phyloP scores from a whole-genome alignment of 1,140 invertebrate genomes.

The Nilaparvata lugens region DNA sequence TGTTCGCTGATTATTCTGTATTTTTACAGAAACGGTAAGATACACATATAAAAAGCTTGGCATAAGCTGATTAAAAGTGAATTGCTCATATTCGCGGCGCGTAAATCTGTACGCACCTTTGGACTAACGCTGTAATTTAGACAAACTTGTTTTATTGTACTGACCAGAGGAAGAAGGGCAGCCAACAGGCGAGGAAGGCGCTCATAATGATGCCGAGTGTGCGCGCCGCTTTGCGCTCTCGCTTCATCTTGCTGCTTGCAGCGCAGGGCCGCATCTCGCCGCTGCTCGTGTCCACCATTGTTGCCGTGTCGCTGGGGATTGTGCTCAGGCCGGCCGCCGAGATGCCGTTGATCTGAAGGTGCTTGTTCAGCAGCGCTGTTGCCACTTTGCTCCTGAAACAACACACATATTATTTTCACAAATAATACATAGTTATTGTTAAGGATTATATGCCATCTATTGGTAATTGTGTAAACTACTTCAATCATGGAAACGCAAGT shows the following conservation, averaged over 20 bases:
- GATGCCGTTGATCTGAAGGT: constrained; percentile 78
- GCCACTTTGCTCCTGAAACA: constrained; percentile 69
- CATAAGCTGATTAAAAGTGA: no score
- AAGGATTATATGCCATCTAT: no score
- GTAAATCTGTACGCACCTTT: no score
- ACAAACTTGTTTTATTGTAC: no score
- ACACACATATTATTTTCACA: constrained; percentile 8
- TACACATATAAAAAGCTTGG: no score
- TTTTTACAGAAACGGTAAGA: no score
- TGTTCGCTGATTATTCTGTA: no score
- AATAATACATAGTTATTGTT: constrained; percentile 19
- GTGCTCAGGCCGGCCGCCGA: constrained; percentile 55
- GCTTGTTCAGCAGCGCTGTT: constrained; percentile 71
- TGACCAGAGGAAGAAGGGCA: constrained; percentile 90
- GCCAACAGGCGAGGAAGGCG: constrained; percentile 85
- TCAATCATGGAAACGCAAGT: no score
- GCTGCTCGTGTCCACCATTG: constrained; percentile 39
- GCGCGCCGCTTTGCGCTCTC: constrained; percentile 87
- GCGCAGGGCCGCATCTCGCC: constrained; percentile 27
- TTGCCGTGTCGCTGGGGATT: constrained; percentile 42
- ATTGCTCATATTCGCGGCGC: no score
- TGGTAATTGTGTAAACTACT: no score
- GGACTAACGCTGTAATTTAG: no score
- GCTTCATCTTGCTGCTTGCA: constrained; percentile 71
- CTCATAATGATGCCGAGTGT: constrained; percentile 94